A percentile compares a stretch with the other conserved stretches of the same genome.
These are phyloP conservation scores for Acanthis flammea DNA, from an alignment of 2,797 vertebrate species.

Conservation along the genomic window DNA sequence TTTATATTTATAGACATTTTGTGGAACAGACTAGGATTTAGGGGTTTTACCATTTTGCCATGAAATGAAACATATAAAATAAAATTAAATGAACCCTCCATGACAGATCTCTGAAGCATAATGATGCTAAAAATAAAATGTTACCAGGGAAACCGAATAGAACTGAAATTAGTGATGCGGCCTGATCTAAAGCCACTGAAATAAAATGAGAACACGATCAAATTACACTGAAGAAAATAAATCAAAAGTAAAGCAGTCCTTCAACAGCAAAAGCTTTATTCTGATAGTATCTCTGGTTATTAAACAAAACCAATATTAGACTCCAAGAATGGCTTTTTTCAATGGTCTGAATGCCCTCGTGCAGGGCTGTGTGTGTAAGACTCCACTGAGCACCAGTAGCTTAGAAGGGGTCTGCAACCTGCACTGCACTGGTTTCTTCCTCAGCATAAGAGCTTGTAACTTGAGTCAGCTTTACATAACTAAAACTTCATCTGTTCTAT, in stretches of 20 bases:
- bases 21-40: background rate
- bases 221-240: background rate
- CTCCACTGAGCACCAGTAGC: background rate
- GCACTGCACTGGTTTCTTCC: background rate
- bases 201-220: background rate
- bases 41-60: background rate
- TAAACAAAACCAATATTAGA: background rate
- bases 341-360: background rate
- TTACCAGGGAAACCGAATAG: slow-evolving; percentile 51
- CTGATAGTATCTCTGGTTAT: background rate
- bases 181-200: slow-evolving; percentile 11
- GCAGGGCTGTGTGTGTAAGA: background rate
- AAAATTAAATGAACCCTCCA: slow-evolving; percentile 20
- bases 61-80: background rate
- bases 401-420: background rate
- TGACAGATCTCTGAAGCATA: slow-evolving; percentile 35
- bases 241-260: background rate
- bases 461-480: background rate
- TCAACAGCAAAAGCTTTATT: background rate
- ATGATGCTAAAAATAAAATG: slow-evolving; percentile 53
- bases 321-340: background rate
- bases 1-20: background rate
- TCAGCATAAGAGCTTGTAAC: background rate
- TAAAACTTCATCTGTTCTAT: background rate
- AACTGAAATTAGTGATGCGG: slow-evolving; percentile 25